These are phyloP conservation scores for Physocephala rufipes DNA, from an alignment of 2,888 invertebrate species.

Conservation along the genomic window DNA sequence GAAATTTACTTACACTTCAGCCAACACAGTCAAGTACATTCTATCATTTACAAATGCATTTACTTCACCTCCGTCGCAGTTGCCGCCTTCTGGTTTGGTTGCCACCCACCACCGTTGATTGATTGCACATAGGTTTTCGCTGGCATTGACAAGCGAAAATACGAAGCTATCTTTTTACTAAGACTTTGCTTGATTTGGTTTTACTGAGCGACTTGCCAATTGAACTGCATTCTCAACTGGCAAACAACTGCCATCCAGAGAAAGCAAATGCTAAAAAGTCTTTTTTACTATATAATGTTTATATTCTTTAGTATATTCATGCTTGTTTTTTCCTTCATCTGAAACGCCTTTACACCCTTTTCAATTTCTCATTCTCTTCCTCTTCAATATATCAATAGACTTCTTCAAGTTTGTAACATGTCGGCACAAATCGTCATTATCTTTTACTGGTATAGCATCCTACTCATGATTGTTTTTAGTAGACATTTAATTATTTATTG, in stretches of 20 bases:
- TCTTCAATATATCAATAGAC: not conserved
- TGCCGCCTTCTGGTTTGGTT: not conserved
- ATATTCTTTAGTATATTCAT: not conserved
- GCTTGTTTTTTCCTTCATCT: not conserved
- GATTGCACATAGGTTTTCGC: constrained; percentile 57
- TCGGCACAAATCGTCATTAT: too few species aligned
- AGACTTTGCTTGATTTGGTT: not conserved
- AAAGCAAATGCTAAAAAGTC: not conserved
- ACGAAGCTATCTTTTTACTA: constrained; percentile 4
- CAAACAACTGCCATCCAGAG: constrained; percentile 10
- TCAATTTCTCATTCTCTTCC: not conserved
- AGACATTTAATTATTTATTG: too few species aligned
- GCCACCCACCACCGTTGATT: constrained; percentile 53
- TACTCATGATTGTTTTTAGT: too few species aligned
- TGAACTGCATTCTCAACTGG: not conserved
- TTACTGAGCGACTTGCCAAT: not conserved
- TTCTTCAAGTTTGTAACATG: too few species aligned
- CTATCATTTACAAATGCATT: not conserved
- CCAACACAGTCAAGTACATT: not conserved
- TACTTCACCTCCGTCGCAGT: not conserved
- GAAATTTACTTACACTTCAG: not conserved
- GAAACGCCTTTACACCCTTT: not conserved
- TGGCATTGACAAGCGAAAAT: constrained; percentile 27
- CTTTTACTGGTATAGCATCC: too few species aligned
- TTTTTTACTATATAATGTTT: not conserved